These are phyloP conservation scores for Sebastes schlegelii DNA, from an alignment of 2,113 vertebrate genomes.

Conservation along the genomic window DNA sequence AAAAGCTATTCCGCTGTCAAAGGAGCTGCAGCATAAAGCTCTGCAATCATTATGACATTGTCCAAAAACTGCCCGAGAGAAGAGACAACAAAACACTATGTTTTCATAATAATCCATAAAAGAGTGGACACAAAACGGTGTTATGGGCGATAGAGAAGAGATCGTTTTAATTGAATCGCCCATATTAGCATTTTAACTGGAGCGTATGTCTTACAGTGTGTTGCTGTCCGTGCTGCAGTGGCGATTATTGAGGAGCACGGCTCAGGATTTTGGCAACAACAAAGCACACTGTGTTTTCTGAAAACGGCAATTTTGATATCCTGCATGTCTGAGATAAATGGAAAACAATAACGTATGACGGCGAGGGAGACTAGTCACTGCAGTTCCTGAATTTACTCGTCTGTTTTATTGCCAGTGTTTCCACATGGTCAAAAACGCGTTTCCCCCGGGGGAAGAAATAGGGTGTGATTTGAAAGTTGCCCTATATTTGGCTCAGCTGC, in stretches of 20 bases:
- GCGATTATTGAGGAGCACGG: slow-evolving; percentile 51
- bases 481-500: slow-evolving; percentile 64
- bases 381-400: slow-evolving; percentile 46
- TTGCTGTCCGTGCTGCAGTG: slow-evolving; percentile 63
- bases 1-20: slow-evolving; percentile 65
- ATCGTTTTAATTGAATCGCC: slow-evolving; percentile 73
- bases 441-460: slow-evolving; percentile 30
- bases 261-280: slow-evolving; percentile 46
- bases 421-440: slow-evolving; percentile 45
- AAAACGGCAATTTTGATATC: slow-evolving; percentile 45
- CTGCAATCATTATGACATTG: slow-evolving; percentile 66
- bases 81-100: slow-evolving; percentile 41
- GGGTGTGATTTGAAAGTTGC: slow-evolving; percentile 61
- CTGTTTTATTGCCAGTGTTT: slow-evolving; percentile 54
- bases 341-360: slow-evolving; percentile 45
- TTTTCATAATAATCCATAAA: slow-evolving; percentile 72
- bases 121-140: slow-evolving; percentile 54
- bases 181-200: slow-evolving; percentile 76
- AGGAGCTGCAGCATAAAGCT: slow-evolving; percentile 58
- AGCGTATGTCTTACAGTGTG: slow-evolving; percentile 43
- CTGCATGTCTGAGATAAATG: slow-evolving; percentile 62
- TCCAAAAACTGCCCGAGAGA: slow-evolving; percentile 63
- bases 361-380: slow-evolving; percentile 33
- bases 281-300: slow-evolving; percentile 35
- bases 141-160: slow-evolving; percentile 64